Percentiles rank a stretch among this genome's conserved stretches.
phyloP scores from a whole-genome alignment of 2,888 invertebrate genomes.

The Norana najaformis region DNA sequence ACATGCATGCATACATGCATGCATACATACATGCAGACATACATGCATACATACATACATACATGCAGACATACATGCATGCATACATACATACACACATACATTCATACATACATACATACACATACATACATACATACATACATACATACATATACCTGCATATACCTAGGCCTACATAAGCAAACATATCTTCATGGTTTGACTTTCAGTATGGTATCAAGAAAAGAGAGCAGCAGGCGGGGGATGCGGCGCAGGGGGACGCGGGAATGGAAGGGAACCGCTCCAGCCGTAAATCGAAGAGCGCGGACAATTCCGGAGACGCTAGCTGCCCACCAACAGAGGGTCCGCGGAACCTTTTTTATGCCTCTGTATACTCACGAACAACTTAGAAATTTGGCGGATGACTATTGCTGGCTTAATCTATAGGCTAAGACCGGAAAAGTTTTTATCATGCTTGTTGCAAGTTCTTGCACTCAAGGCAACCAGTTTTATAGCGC shows the following conservation, averaged over 20 bases:
- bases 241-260: background rate
- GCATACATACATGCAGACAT: background rate
- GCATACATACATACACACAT: background rate
- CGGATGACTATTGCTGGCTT: too few relatives aligned
- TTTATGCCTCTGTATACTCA: too few relatives aligned
- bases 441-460: too few relatives aligned
- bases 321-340: background rate
- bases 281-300: background rate
- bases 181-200: background rate
- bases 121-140: background rate
- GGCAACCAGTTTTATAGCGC: too few relatives aligned
- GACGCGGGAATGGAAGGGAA: background rate
- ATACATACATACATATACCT: background rate
- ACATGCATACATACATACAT: slow-evolving; percentile 16
- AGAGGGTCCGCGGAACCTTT: background rate
- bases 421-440: too few relatives aligned
- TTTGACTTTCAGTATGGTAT: background rate
- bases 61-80: background rate
- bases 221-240: slow-evolving; percentile 1
- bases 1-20: background rate
- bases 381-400: too few relatives aligned
- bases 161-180: too few relatives aligned
- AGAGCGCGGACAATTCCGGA: background rate
- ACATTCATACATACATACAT: too few relatives aligned
- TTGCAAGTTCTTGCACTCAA: too few relatives aligned